phyloP scores from a whole-genome alignment of 2,888 invertebrate genomes.

The Agrochola macilenta region DNA sequence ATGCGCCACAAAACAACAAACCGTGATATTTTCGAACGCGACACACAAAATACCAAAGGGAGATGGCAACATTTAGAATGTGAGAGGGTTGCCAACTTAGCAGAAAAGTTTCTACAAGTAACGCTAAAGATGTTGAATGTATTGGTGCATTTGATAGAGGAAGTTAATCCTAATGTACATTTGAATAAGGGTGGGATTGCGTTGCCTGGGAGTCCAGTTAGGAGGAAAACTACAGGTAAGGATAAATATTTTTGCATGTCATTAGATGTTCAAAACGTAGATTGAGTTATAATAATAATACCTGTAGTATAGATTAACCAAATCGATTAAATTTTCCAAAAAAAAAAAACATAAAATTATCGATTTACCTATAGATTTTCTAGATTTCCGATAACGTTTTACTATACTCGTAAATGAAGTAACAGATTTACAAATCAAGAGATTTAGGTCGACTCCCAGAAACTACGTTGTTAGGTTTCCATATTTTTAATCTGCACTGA shows the following conservation, averaged over 20 bases:
- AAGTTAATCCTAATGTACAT: slow-evolving; percentile 90
- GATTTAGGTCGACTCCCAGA: no score
- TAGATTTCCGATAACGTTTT: no score
- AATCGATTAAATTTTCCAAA: neutral
- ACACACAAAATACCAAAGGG: slow-evolving; percentile 78
- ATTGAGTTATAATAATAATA: neutral
- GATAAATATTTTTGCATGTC: neutral
- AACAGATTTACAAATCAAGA: neutral
- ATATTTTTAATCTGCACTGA: no score
- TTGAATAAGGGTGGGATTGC: slow-evolving; percentile 87
- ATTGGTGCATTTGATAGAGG: slow-evolving; percentile 94
- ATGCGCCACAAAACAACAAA: slow-evolving; percentile 82
- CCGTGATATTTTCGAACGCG: slow-evolving; percentile 84
- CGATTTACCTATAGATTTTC: no score
- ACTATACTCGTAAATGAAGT: no score
- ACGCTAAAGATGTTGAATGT: slow-evolving; percentile 93
- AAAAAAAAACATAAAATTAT: no score
- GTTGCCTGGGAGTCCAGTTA: slow-evolving; percentile 90
- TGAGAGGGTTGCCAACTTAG: slow-evolving; percentile 85
- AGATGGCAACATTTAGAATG: slow-evolving; percentile 86
- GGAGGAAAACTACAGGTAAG: slow-evolving; percentile 86
- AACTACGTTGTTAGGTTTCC: no score
- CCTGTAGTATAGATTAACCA: neutral
- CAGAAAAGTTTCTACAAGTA: slow-evolving; percentile 92
- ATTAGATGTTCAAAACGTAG: neutral